phyloP scores from a whole-genome alignment of 2,888 invertebrate species.

The Trichacis sp. region DNA sequence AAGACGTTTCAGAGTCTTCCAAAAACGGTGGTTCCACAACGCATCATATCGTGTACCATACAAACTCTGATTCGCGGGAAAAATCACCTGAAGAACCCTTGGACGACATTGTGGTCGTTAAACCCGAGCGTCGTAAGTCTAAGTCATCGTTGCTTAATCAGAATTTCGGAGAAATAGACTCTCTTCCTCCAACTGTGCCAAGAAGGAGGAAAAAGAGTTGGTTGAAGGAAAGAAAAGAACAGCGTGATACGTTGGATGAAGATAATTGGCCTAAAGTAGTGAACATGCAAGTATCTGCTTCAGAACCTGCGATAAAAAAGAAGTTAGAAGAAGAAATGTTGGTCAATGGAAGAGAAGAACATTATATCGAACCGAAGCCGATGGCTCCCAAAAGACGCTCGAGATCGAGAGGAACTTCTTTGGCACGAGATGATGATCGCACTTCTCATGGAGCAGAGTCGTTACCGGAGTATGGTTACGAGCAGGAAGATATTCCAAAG shows the following conservation, averaged over 20 bases:
- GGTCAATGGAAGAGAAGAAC: constrained; percentile 65
- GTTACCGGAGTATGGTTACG: constrained; percentile 69
- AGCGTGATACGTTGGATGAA: constrained; percentile 25
- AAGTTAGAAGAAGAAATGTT: constrained; percentile 27
- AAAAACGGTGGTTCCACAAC: constrained; percentile 36
- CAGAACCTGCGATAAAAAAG: constrained; percentile 37
- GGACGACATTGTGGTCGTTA: constrained; percentile 63
- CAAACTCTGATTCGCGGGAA: constrained; percentile 40
- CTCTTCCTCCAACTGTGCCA: constrained; percentile 51
- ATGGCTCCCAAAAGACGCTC: constrained; percentile 72
- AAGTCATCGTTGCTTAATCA: constrained; percentile 58
- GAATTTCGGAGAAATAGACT: constrained; percentile 44
- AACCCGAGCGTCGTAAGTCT: constrained; percentile 62
- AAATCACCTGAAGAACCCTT: constrained; percentile 50
- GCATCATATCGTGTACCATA: constrained; percentile 61
- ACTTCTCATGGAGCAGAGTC: constrained; percentile 81
- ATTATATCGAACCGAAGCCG: constrained; percentile 75
- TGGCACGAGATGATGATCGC: constrained; percentile 75
- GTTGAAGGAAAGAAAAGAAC: constrained; percentile 16
- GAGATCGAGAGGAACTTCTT: constrained; percentile 71
- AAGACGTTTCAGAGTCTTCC: constrained; percentile 55
- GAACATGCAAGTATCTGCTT: constrained; percentile 32
- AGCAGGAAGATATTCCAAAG: constrained; percentile 67
- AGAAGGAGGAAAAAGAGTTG: constrained; percentile 51
- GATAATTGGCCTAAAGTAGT: constrained; percentile 35